A percentile compares a stretch with the other conserved stretches of the same genome.
Evolutionary conservation across 1,140 invertebrate genomes (phyloP).

Genomic region (Portunus trituberculatus): DNA sequence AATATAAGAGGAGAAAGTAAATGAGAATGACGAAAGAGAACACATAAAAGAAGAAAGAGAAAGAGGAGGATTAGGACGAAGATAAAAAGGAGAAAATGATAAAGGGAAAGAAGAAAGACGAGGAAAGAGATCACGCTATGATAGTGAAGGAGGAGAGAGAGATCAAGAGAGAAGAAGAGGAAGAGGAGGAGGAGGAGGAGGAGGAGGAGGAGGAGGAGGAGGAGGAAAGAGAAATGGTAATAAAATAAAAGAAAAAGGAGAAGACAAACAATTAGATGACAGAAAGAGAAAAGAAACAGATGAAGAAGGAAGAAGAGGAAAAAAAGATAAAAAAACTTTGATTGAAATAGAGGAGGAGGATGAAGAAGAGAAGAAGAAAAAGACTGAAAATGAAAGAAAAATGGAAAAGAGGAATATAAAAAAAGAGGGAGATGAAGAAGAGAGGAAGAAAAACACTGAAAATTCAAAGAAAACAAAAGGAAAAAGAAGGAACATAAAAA

Average conservation of each 20-base stretch:
- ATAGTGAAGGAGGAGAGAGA: no score
- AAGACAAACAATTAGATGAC: background rate
- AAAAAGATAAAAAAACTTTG: background rate
- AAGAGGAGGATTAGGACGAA: no score
- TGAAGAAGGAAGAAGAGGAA: background rate
- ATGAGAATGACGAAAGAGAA: no score
- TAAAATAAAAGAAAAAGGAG: background rate
- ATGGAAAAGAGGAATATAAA: background rate
- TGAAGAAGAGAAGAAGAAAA: background rate
- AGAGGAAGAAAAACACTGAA: background rate
- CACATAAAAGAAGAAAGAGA: no score
- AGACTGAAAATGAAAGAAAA: background rate
- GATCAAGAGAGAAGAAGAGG: background rate
- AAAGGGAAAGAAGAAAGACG: no score
- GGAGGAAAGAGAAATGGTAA: background rate
- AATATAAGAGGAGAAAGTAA: no score
- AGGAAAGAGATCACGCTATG: no score
- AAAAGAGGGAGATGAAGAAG: background rate
- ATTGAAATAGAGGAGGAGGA: no score
- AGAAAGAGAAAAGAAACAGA: background rate
- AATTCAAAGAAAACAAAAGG: no score
- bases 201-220: background rate
- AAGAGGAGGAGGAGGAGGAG: background rate
- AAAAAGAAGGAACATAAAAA: no score
- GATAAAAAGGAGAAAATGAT: no score